Percentiles rank a stretch among this genome's conserved stretches.
Conservation (phyloP, 2,797 vertebrate genomes). For the Lepilemur ruficaudatus region DNA sequence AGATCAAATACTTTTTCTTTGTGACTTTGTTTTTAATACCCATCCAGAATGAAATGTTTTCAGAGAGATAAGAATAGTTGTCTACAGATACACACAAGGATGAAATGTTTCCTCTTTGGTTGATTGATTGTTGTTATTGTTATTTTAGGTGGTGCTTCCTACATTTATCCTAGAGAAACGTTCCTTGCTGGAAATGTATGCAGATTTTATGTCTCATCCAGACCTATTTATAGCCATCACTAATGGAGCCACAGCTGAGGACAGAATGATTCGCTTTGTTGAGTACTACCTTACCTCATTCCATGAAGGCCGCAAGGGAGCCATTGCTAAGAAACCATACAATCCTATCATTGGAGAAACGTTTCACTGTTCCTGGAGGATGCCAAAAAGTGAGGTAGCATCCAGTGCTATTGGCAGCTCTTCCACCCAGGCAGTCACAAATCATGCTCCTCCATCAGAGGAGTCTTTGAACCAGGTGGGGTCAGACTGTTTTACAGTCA, state of each 20-base stretch:
- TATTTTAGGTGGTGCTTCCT: conserved; percentile 94
- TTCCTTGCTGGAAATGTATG: conserved; percentile 98
- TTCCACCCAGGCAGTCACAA: conserved; percentile 62
- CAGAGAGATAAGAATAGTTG: not conserved
- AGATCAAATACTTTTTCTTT: not conserved
- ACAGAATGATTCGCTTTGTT: conserved; percentile 97
- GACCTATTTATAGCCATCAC: conserved; percentile 95
- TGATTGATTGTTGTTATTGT: conserved; percentile 47
- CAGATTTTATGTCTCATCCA: conserved; percentile 98
- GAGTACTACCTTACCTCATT: conserved; percentile 99
- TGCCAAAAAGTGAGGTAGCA: conserved; percentile 81
- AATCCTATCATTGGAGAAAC: conserved; percentile 99
- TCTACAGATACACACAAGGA: not conserved
- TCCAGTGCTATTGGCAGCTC: conserved; percentile 44
- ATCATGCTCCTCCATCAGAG: conserved; percentile 68
- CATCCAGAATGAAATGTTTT: not conserved
- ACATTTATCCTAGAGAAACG: conserved; percentile 99
- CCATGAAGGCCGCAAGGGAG: conserved; percentile 97
- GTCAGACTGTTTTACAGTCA: conserved; percentile 89
- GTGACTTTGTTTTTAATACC: not conserved
- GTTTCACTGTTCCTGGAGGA: conserved; percentile 98
- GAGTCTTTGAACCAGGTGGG: conserved; percentile 63
- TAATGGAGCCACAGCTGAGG: conserved; percentile 90
- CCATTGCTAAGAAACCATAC: conserved; percentile 99
- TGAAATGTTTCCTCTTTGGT: not conserved